A percentile compares a stretch with the other conserved stretches of the same genome.
These are phyloP conservation scores for Chromis chromis DNA, from an alignment of 2,797 vertebrate species.

Conservation along the genomic window DNA sequence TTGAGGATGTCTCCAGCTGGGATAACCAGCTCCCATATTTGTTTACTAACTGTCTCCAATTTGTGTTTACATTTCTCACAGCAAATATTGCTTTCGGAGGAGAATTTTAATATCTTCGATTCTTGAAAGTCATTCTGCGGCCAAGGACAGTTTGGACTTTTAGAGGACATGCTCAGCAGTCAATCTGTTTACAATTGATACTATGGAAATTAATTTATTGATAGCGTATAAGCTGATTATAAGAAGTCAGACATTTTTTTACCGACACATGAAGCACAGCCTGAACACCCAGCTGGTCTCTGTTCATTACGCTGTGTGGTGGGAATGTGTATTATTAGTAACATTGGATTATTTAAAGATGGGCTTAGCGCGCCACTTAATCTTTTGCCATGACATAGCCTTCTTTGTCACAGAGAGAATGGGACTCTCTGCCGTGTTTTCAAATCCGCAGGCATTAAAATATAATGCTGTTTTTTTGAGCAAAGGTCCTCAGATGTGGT, in stretches of 20 bases:
- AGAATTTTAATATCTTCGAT: slow-evolving; percentile 18
- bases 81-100: slow-evolving; percentile 25
- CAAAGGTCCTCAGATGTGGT: slow-evolving; percentile 11
- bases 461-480: neutral
- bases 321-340: slow-evolving; percentile 65
- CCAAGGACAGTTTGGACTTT: slow-evolving; percentile 19
- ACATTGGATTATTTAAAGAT: slow-evolving; percentile 71
- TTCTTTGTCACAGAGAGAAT: slow-evolving; percentile 42
- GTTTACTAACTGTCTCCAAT: slow-evolving; percentile 53
- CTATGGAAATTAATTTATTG: slow-evolving; percentile 16
- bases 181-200: neutral
- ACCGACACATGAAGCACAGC: slow-evolving; percentile 8
- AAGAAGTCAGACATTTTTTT: slow-evolving; percentile 3
- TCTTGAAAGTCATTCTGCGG: slow-evolving; percentile 9
- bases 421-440: slow-evolving; percentile 19
- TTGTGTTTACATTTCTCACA: slow-evolving; percentile 43
- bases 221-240: slow-evolving; percentile 19
- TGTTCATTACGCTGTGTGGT: slow-evolving; percentile 33
- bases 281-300: slow-evolving; percentile 20
- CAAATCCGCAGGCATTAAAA: slow-evolving; percentile 11
- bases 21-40: slow-evolving; percentile 50
- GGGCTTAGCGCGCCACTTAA: slow-evolving; percentile 56
- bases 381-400: slow-evolving; percentile 54
- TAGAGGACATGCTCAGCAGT: neutral
- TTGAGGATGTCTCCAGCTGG: slow-evolving; percentile 58